Base-by-base conservation (phyloP, 2,113 vertebrate species). In the Vidua chalybeata region DNA sequence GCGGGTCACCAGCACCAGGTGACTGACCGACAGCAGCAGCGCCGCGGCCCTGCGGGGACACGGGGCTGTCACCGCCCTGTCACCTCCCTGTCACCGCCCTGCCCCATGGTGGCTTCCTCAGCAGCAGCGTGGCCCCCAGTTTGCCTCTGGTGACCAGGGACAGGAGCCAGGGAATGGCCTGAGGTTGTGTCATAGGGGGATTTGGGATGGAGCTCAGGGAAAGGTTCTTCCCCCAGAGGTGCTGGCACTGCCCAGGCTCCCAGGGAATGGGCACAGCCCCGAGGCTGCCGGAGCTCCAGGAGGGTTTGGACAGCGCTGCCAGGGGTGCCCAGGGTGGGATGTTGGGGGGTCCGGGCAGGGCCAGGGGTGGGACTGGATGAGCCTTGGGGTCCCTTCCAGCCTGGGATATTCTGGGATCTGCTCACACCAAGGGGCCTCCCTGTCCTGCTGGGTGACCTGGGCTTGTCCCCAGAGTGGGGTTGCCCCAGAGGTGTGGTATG, bases 1-100 rank as follows among this genome's bases (percentile, higher is more conserved):
- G 83, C 99, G 98, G 27, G 99, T 99, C 97, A 99, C 99, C 98
- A 99, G 97, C 74, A 99, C 99, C 96, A 99, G 97, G 87, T 99
- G 99, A 94, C 99, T 99, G 94, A 99, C 99, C 0, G 99, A 99
- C 7, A 99, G 98, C 37, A 99, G 98, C 74, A 99, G 96, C 15
- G 99, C 99, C 0, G 99, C 98, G 6, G 99, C 99, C 96, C 99
- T 99, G 81, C 56, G 28, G 93, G 72, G 67, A 45, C 66, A 87
- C 10, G 46, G 31, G 37, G 16, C 43, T 45, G 16, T 45, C 43
- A 45, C 43, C 7, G 16, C 43, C 43, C 43, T 45, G 43, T 45
- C 43, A 69, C 55, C 2, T 1, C 55, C 20, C 46, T 28, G 55
- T 2, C 64, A 72, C 37, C 14, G 0, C 80, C 54, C 73, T 56